Conservation (phyloP, 2,113 vertebrate genomes). For the Cyprinodon brontotheroides region DNA sequence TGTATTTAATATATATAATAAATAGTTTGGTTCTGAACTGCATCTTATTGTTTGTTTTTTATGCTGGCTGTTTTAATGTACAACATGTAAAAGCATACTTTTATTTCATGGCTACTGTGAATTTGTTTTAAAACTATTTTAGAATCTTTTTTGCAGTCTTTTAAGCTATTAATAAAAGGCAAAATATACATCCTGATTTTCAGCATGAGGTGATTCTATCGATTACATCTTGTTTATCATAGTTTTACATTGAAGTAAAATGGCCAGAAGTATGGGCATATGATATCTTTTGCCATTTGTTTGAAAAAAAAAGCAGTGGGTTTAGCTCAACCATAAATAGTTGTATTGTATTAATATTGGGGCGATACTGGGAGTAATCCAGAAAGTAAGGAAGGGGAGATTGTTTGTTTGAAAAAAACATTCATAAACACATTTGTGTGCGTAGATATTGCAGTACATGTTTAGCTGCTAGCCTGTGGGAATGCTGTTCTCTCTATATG, state of each 20-base stretch:
- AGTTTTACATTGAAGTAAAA: no score
- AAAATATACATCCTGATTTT: constrained; percentile 23
- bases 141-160: not conserved
- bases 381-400: constrained; percentile 37
- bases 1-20: no score
- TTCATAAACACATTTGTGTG: constrained; percentile 26
- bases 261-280: not conserved
- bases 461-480: constrained; percentile 60
- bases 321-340: constrained; percentile 52
- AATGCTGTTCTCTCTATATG: constrained; percentile 61
- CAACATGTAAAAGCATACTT: no score
- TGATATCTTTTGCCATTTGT: constrained; percentile 21
- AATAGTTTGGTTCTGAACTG: no score
- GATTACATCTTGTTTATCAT: no score
- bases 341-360: constrained; percentile 61
- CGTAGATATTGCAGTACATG: constrained; percentile 52
- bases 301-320: constrained; percentile 26
- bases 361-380: constrained; percentile 56
- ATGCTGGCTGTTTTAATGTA: no score
- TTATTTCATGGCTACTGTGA: no score
- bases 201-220: not conserved
- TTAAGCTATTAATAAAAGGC: not conserved
- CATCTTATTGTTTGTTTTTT: no score
- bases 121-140: no score
- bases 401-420: constrained; percentile 35